phyloP scores from a whole-genome alignment of 92 coral and sea anemone species.

The Zoanthus sansibaricus region DNA sequence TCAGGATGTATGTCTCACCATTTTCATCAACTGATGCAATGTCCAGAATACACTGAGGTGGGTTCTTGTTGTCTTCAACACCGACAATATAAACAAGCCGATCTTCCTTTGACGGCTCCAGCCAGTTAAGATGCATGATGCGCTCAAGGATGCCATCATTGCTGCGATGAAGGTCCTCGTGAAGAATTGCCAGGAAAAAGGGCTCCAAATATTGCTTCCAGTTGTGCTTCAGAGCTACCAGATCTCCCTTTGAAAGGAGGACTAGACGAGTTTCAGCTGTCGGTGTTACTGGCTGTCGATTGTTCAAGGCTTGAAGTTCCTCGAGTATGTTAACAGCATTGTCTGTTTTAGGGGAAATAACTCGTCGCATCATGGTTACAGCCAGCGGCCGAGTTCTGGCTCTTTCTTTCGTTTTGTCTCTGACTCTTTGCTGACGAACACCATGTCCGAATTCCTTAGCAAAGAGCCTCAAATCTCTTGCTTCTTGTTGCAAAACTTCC shows the following conservation, averaged over 20 bases:
- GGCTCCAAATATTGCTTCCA: not conserved
- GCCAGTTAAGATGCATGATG: constrained; percentile 3
- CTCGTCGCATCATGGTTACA: constrained; percentile 34
- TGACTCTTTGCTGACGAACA: not conserved
- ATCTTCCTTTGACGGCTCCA: too few relatives aligned
- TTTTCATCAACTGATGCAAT: too few relatives aligned
- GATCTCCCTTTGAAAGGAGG: not conserved
- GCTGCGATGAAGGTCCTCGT: constrained; percentile 39
- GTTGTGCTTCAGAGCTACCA: not conserved
- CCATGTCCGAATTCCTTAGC: not conserved
- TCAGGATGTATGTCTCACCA: not conserved
- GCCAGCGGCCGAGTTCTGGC: too few relatives aligned
- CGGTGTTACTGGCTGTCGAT: constrained; percentile 16
- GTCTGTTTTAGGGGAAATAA: not conserved
- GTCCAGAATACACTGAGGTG: too few relatives aligned
- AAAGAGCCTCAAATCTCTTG: too few relatives aligned
- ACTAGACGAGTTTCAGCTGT: not conserved
- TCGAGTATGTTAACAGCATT: constrained; percentile 19
- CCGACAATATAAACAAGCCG: constrained; percentile 18
- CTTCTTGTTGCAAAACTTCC: too few relatives aligned
- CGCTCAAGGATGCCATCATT: not conserved
- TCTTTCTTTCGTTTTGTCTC: too few relatives aligned
- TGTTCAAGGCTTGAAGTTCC: constrained; percentile 42
- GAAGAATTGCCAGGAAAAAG: not conserved
- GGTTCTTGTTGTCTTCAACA: constrained; percentile 13